These are phyloP conservation scores for Petrocephalus schoutedeni DNA, from an alignment of 2,797 vertebrate species.

Conservation along the genomic window DNA sequence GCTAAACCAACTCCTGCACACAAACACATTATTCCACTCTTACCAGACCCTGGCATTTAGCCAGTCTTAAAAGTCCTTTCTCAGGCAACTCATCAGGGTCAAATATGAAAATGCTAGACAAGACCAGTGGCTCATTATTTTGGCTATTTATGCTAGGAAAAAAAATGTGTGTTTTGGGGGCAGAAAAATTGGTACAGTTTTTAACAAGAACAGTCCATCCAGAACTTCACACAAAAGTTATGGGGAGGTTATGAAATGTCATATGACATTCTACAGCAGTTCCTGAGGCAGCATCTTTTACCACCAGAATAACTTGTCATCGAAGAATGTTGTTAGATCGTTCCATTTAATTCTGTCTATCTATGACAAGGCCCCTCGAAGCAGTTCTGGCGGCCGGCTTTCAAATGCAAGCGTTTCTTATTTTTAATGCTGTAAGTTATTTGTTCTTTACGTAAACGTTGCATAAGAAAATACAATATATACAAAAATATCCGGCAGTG, in stretches of 20 bases:
- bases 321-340: not conserved
- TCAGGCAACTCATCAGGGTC: no score
- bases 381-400: not conserved
- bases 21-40: not conserved
- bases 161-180: not conserved
- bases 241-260: not conserved
- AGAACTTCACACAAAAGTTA: not conserved
- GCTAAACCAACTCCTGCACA: not conserved
- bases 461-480: not conserved
- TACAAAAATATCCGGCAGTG: not conserved
- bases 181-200: not conserved
- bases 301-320: not conserved
- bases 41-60: no score
- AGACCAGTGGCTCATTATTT: not conserved
- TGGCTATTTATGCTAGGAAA: not conserved
- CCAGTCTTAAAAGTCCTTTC: not conserved
- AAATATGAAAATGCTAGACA: not conserved
- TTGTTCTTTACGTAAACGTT: not conserved
- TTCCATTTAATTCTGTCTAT: not conserved
- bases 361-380: not conserved
- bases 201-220: not conserved
- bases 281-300: not conserved
- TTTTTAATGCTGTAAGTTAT: not conserved
- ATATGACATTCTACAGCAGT: not conserved
- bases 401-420: not conserved